Percentiles rank a stretch among this genome's conserved stretches.
Evolutionary conservation across 2,888 invertebrate genomes (phyloP).

Genomic region (Drosophila stalkeri): DNA sequence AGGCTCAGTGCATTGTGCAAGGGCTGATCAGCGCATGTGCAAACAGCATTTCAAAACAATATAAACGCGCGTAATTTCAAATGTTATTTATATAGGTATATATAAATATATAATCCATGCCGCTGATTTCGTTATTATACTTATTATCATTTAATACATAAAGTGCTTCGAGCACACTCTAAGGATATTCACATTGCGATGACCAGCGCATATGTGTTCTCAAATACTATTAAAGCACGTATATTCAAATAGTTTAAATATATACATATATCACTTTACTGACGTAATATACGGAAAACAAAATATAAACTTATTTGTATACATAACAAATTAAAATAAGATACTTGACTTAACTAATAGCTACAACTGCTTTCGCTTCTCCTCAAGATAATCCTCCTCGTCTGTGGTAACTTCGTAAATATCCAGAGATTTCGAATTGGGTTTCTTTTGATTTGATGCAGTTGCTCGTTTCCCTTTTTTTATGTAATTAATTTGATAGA

Average conservation of each 20-base stretch:
- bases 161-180: background rate
- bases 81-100: background rate
- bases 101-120: no score
- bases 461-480: slow-evolving; percentile 28
- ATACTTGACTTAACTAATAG: background rate
- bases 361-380: slow-evolving; percentile 19
- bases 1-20: background rate
- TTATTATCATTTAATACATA: background rate
- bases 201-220: slow-evolving; percentile 4
- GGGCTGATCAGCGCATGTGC: background rate
- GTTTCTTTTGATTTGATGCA: slow-evolving; percentile 1
- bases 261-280: slow-evolving; percentile 2
- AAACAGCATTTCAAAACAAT: background rate
- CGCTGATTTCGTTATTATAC: background rate
- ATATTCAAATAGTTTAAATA: background rate
- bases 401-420: slow-evolving; percentile 83
- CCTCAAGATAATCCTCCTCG: slow-evolving; percentile 82
- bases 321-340: slow-evolving; percentile 7
- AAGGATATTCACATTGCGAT: background rate
- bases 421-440: slow-evolving; percentile 38
- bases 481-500: slow-evolving; percentile 22
- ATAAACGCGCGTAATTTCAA: background rate
- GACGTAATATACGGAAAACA: background rate
- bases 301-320: background rate
- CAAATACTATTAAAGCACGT: background rate